phyloP scores from a whole-genome alignment of 1,140 invertebrate genomes.

The Pogonomyrmex californicus region DNA sequence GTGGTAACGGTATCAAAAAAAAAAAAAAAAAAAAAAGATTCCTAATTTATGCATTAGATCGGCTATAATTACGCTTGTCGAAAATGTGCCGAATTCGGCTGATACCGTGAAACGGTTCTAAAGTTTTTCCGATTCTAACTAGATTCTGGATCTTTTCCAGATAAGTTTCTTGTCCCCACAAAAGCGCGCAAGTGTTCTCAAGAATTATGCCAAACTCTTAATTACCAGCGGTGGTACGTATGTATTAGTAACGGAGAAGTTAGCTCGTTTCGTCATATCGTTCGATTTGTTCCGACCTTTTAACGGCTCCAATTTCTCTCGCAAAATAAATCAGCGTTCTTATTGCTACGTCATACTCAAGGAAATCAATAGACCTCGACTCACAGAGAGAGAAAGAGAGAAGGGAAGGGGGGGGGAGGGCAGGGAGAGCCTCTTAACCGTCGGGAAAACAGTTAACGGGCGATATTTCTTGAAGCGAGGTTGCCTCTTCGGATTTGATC shows the following conservation, averaged over 20 bases:
- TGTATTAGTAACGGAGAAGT: slow-evolving; percentile 28
- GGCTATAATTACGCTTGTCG: not conserved
- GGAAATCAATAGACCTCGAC: slow-evolving; percentile 70
- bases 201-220: slow-evolving; percentile 35
- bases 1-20: not conserved
- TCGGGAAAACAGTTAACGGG: slow-evolving; percentile 68
- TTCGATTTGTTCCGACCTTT: slow-evolving; percentile 39
- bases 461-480: slow-evolving; percentile 65
- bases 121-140: slow-evolving; percentile 6
- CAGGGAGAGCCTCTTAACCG: slow-evolving; percentile 49
- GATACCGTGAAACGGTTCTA: not conserved
- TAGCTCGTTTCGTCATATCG: slow-evolving; percentile 23
- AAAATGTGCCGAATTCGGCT: not conserved
- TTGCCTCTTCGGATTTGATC: slow-evolving; percentile 16
- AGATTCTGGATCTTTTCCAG: not conserved
- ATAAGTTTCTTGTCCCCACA: not conserved
- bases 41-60: slow-evolving; percentile 4
- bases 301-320: slow-evolving; percentile 51
- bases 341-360: slow-evolving; percentile 62
- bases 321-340: slow-evolving; percentile 59
- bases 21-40: not conserved
- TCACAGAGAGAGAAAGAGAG: not conserved
- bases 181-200: not conserved
- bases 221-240: slow-evolving; percentile 19
- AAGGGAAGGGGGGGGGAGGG: slow-evolving; percentile 19